A percentile compares a stretch with the other conserved stretches of the same genome.
Conservation (phyloP, 2,797 vertebrate species). For the Channa striata region DNA sequence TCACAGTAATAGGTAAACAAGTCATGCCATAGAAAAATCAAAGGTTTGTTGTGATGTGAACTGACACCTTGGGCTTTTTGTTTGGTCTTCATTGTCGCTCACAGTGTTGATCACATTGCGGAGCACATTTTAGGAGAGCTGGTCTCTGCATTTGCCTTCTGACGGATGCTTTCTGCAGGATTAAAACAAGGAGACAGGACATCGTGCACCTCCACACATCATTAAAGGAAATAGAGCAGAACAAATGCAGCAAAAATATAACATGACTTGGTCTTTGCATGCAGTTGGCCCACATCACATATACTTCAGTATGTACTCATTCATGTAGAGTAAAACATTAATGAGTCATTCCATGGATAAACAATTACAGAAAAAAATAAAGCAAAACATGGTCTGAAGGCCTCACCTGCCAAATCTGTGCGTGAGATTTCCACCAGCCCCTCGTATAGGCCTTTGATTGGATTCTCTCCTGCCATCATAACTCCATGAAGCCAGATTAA, state of each 20-base stretch:
- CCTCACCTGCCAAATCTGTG: slow-evolving; percentile 89
- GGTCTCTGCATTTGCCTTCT: slow-evolving; percentile 86
- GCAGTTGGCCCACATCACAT: too few relatives aligned
- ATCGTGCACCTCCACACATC: slow-evolving; percentile 1
- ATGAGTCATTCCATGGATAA: background rate
- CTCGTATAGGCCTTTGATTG: slow-evolving; percentile 90
- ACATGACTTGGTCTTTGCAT: background rate
- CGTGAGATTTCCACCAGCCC: slow-evolving; percentile 89
- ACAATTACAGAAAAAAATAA: background rate
- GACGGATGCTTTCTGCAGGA: slow-evolving; percentile 89
- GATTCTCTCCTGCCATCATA: slow-evolving; percentile 86
- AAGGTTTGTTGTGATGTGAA: background rate
- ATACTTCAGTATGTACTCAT: background rate
- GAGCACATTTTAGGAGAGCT: slow-evolving; percentile 84
- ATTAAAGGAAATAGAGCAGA: background rate
- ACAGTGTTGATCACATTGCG: slow-evolving; percentile 82
- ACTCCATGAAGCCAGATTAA: slow-evolving; percentile 92
- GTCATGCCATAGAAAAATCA: background rate
- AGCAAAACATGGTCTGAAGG: background rate
- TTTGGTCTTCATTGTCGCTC: background rate
- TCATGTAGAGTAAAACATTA: background rate
- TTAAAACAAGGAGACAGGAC: slow-evolving; percentile 31
- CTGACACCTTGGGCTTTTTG: background rate
- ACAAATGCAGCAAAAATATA: background rate
- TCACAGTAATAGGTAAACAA: slow-evolving; percentile 3